A percentile compares a stretch with the other conserved stretches of the same genome.
Conservation (phyloP, 2,888 invertebrate species). For the Lycaena phlaeas region DNA sequence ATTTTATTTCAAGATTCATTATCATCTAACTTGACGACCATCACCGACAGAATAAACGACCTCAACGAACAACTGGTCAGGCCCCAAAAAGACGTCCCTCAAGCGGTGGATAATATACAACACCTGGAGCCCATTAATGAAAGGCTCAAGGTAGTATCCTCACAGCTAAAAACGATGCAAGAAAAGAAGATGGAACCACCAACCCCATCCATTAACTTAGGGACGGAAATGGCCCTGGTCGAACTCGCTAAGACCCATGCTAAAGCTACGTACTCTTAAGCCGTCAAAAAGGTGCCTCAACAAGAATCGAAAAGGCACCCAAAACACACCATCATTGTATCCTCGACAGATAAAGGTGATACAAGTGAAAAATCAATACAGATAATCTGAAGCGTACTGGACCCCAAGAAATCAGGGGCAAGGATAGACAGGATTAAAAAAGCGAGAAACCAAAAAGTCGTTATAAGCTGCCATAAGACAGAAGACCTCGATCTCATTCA, state of each 20-base stretch:
- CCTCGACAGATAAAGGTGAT: conserved; percentile 10
- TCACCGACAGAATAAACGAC: too few species aligned
- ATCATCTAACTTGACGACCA: too few species aligned
- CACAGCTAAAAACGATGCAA: too few species aligned
- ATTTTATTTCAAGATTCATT: too few species aligned
- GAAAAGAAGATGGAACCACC: too few species aligned
- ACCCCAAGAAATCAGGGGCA: too few species aligned
- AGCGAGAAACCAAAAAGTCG: conserved; percentile 15
- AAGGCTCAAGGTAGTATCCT: too few species aligned
- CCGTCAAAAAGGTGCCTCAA: not conserved
- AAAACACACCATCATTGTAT: conserved; percentile 16
- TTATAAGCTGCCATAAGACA: conserved; percentile 13
- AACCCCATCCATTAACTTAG: too few species aligned
- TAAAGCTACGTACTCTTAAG: not conserved
- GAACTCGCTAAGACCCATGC: not conserved
- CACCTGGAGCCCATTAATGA: too few species aligned
- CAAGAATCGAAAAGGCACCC: conserved; percentile 1
- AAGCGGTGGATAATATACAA: too few species aligned
- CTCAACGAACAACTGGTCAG: too few species aligned
- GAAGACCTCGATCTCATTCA: not conserved
- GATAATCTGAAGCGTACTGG: conserved; percentile 13
- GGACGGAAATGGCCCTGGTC: not conserved
- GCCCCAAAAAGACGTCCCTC: too few species aligned
- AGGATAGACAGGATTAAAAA: conserved; percentile 15
- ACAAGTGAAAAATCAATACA: conserved; percentile 14